Percentiles rank a stretch among this genome's conserved stretches.
Evolutionary conservation across 2,888 invertebrate species (phyloP).

Genomic region (Hemicrepidius hirtus): DNA sequence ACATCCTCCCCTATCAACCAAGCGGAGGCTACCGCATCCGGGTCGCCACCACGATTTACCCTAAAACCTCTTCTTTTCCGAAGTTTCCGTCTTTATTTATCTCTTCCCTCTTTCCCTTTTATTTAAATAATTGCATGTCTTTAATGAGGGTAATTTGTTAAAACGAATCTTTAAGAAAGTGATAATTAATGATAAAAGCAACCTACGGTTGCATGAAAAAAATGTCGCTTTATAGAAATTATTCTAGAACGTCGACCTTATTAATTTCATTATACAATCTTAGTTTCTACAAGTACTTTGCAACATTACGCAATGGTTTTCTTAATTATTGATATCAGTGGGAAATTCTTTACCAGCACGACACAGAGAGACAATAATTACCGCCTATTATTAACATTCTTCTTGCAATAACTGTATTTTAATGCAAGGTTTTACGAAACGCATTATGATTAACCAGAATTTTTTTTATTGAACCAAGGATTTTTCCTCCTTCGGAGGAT

Average conservation of each 20-base stretch:
- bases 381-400: conserved; percentile 6
- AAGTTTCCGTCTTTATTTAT: too few species aligned
- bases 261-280: conserved; percentile 15
- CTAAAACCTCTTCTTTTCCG: too few species aligned
- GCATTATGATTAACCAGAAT: neutral
- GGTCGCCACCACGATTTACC: too few species aligned
- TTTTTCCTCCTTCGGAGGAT: conserved; percentile 1
- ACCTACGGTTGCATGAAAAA: neutral
- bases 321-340: conserved; percentile 20
- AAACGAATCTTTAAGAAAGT: neutral
- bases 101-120: too few species aligned
- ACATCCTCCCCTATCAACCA: too few species aligned
- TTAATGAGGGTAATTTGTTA: too few species aligned
- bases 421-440: conserved; percentile 26
- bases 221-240: conserved; percentile 14
- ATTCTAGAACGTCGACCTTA: conserved; percentile 9
- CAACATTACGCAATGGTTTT: conserved; percentile 7
- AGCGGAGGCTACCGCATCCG: too few species aligned
- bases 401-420: neutral
- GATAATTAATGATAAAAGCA: neutral
- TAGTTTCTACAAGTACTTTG: conserved; percentile 3
- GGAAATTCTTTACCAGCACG: neutral
- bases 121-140: too few species aligned
- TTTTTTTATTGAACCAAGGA: conserved; percentile 21
- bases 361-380: conserved; percentile 10